These are phyloP conservation scores for Pseudomyrmex dendroicus DNA, from an alignment of 1,140 invertebrate genomes.

Conservation along the genomic window DNA sequence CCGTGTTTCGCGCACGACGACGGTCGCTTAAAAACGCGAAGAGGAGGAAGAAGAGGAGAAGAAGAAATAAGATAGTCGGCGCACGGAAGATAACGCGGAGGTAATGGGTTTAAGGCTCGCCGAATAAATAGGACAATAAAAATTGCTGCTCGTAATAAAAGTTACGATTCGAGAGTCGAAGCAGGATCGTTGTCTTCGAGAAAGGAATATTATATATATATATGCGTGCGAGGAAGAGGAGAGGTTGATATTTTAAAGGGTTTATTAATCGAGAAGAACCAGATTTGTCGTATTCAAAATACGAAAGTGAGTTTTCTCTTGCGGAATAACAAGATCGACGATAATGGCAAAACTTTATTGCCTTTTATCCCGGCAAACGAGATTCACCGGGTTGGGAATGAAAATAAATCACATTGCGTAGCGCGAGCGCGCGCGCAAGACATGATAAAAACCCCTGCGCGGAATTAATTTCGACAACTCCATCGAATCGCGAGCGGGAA, in stretches of 20 bases:
- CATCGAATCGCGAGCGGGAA: conserved; percentile 4
- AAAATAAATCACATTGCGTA: conserved; percentile 49
- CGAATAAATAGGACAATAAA: conserved; percentile 17
- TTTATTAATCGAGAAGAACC: conserved; percentile 27
- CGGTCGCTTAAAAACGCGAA: conserved; percentile 20
- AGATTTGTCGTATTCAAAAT: conserved; percentile 50
- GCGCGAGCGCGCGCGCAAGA: conserved; percentile 1
- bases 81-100: background rate
- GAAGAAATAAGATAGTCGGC: background rate
- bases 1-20: background rate
- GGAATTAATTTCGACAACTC: conserved; percentile 47
- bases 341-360: conserved; percentile 50
- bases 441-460: conserved; percentile 41
- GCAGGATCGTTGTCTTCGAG: background rate
- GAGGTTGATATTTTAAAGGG: conserved; percentile 10
- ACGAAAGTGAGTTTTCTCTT: conserved; percentile 16
- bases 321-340: conserved; percentile 58
- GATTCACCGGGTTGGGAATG: conserved; percentile 26
- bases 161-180: background rate
- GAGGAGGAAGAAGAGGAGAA: too few species aligned
- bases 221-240: too few species aligned
- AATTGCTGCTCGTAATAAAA: conserved; percentile 7
- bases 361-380: conserved; percentile 45
- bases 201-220: background rate
- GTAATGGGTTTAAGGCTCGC: conserved; percentile 26